Percentiles rank a stretch among this genome's conserved stretches.
Conservation (phyloP, 2,113 vertebrate genomes). For the Pipra filicauda region DNA sequence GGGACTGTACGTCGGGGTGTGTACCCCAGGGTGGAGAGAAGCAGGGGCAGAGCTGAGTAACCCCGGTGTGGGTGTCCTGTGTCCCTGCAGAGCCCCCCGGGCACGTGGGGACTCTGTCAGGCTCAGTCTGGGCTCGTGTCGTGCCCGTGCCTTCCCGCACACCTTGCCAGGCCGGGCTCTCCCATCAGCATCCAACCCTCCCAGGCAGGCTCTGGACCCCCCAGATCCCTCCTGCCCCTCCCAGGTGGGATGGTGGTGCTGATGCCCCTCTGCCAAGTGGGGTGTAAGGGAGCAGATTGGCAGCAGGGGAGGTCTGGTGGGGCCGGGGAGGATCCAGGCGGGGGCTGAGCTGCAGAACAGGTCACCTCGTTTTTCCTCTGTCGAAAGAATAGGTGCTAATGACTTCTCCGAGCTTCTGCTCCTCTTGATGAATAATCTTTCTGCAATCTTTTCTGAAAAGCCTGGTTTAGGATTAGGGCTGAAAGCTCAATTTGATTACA, state of each 20-base stretch:
- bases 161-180: neutral
- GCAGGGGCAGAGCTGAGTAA: neutral
- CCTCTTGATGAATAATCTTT: neutral
- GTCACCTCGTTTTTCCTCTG: neutral
- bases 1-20: rapidly evolving
- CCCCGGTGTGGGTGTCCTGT: rapidly evolving
- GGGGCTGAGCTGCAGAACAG: neutral
- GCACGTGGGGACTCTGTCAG: rapidly evolving
- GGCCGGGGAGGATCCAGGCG: neutral
- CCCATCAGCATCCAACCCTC: rapidly evolving
- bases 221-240: neutral
- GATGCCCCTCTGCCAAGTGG: rapidly evolving
- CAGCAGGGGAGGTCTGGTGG: neutral
- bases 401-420: neutral
- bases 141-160: neutral
- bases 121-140: rapidly evolving
- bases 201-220: neutral
- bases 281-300: neutral
- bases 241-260: rapidly evolving
- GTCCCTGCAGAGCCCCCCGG: neutral
- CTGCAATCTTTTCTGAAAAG: neutral
- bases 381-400: neutral
- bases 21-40: neutral
- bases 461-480: neutral
- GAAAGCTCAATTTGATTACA: constrained; percentile 37